Evolutionary conservation across 37 sponge, comb jelly and placozoan genomes (phyloP), one percentile per base, ranked within the genome.

Genomic region (Hexactinellida sp.): DNA sequence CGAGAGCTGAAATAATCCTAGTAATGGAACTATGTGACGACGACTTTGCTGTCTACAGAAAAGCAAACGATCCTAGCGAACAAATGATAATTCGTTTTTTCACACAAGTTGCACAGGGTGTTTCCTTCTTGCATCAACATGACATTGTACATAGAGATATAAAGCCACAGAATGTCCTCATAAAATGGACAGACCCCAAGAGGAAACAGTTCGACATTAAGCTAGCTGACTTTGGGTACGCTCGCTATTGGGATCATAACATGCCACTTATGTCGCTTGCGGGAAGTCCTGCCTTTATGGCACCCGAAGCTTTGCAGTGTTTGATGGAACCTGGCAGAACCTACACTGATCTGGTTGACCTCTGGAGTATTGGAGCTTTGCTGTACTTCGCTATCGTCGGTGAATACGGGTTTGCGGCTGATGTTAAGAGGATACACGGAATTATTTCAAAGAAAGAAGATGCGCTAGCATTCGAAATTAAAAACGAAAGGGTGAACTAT

Each of bases 21-120:
- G 76, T 63, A 23, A 63, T 63, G 76, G 76, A 63, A 63, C 76
- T 63, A 32, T 63, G 76, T n/a, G 76, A 63, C 13, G 76, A 63
- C 76, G 76, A 63, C 13, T 63, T 63, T n/a, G 21, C 76, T 7
- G 76, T 63, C 25, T 63, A 63, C 76, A 10, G 76, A 25, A 63
- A 63, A n/a, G 76, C 76, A 25, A 63, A 63, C 34, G 76, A 63
- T 63, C 76, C 76, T n/a, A 32, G 32, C 25, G 76, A 63, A 23
- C 28, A 63, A n/a, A 63, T 63, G 76, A 32, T 63, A 28, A 63
- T n/a, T 25, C 76, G 76, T 63, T 63, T 63, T 28, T 28, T 63
- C 3, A 32, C 30, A 25, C 76, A 63, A n/a, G 76, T 63, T n/a
- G 76, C 76, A 25, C 76, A 63, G 30, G 76, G 76, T n/a, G 76